Evolutionary conservation across 2,888 invertebrate genomes (phyloP), one percentile per base, ranked within the genome.

Genomic region (Synanthedon formicaeformis): DNA sequence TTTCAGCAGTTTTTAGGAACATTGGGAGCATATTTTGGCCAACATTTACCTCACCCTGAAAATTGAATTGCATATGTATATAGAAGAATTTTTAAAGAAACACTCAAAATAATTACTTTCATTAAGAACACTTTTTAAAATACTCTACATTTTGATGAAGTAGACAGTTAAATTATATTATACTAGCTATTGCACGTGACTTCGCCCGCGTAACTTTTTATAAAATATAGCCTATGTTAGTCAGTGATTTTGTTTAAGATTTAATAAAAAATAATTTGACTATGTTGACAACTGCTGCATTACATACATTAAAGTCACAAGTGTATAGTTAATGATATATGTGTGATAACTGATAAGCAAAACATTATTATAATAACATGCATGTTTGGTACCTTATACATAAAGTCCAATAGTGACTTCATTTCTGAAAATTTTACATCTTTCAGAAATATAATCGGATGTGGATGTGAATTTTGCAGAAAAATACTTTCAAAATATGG

Each of bases 401-500:
- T 96, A 83, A 96, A 96, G 88, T 94, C 95, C 79, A 96, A 89
- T 75, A 96, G 89, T 63, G 95, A 95, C 84, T 94, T 94, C 91
- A 96, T 95, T 88, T 96, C 95, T 77, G 92, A 92, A 78, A 92
- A 93, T 88, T 94, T 92, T 77, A 96, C 95, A 92, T 96, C 96
- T 91, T 95, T 95, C 75, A 96, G 91, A 86, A 95, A 95, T 87
- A 96, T 95, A 78, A 96, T 96, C 57, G 95, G 96, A 88, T 96
- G 96, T 72, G 95, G 95, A 88, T 96, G 95, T 66, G 90, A 90
- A 81, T 95, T 96, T 87, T 94, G 94, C 73, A 95, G 90, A 87
- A 96, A 95, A 89, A 96, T 93, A 79, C 90, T 94, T 90, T 96
- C 96, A 86, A 96, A 96, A 89, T 96, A 96, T 61, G 96, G 96